Percentiles rank a stretch among this genome's conserved stretches.
phyloP scores from a whole-genome alignment of 2,113 vertebrate species.

The Strigops habroptila region DNA sequence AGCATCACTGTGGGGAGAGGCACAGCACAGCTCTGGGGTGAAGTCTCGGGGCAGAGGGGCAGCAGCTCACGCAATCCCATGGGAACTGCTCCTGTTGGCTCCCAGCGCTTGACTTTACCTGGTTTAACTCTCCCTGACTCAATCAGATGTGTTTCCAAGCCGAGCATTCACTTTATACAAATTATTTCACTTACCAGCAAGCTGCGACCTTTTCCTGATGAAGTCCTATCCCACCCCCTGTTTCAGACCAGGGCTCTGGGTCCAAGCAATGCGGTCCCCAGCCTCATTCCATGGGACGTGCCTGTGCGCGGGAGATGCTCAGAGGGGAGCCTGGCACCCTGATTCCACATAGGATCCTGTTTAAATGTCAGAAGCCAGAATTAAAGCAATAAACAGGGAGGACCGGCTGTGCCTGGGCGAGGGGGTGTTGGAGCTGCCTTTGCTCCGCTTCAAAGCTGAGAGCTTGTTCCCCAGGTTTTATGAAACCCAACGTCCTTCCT shows the following conservation, averaged over 20 bases:
- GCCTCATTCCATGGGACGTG: neutral
- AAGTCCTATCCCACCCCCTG: accelerated
- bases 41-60: neutral
- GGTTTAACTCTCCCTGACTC: neutral
- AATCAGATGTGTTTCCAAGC: neutral
- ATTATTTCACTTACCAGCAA: neutral
- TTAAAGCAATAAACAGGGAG: neutral
- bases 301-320: neutral
- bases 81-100: too few relatives aligned
- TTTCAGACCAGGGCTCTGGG: neutral
- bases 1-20: accelerated
- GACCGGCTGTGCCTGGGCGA: neutral
- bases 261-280: neutral
- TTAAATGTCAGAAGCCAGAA: neutral
- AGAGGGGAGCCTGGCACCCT: neutral
- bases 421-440: neutral
- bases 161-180: accelerated
- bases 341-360: neutral
- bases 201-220: neutral
- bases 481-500: neutral
- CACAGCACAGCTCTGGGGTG: neutral
- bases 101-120: accelerated
- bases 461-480: neutral
- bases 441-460: neutral
- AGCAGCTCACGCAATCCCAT: neutral